phyloP scores from a whole-genome alignment of 2,888 invertebrate species.

The Lysandra coridon region DNA sequence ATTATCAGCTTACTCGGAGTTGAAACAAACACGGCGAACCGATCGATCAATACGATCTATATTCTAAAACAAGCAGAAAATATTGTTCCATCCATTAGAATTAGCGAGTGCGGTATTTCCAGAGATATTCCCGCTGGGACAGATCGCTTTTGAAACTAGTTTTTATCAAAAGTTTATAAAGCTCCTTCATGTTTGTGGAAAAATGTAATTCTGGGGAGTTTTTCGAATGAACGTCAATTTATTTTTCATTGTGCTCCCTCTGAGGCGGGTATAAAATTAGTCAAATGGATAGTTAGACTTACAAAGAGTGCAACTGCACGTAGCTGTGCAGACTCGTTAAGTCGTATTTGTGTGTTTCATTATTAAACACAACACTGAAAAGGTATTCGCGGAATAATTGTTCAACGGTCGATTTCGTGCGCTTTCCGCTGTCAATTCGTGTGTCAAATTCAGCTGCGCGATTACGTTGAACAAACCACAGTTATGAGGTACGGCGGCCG shows the following conservation, averaged over 20 bases:
- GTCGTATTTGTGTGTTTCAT: not conserved
- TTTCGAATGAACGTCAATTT: not conserved
- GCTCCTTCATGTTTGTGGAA: not conserved
- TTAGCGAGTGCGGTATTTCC: not conserved
- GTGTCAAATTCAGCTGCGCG: not conserved
- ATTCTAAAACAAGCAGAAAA: slow-evolving; percentile 7
- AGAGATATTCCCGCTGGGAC: slow-evolving; percentile 6
- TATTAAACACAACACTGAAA: not conserved
- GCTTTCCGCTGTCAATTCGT: not conserved
- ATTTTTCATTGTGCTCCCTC: not conserved
- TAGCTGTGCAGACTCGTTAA: not conserved
- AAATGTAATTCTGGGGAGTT: slow-evolving; percentile 3
- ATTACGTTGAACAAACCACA: not conserved
- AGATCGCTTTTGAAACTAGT: slow-evolving; percentile 9
- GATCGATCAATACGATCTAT: not conserved
- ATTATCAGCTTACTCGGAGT: not conserved
- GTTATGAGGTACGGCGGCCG: not conserved
- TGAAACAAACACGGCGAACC: not conserved
- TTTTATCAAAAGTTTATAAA: slow-evolving; percentile 10
- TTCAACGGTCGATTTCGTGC: not conserved
- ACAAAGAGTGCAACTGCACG: not conserved
- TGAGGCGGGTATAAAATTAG: not conserved
- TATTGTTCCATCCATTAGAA: slow-evolving; percentile 1
- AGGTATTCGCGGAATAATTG: not conserved
- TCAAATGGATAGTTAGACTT: not conserved